phyloP scores from a whole-genome alignment of 2,797 vertebrate genomes.

The Notolepis coatsorum region DNA sequence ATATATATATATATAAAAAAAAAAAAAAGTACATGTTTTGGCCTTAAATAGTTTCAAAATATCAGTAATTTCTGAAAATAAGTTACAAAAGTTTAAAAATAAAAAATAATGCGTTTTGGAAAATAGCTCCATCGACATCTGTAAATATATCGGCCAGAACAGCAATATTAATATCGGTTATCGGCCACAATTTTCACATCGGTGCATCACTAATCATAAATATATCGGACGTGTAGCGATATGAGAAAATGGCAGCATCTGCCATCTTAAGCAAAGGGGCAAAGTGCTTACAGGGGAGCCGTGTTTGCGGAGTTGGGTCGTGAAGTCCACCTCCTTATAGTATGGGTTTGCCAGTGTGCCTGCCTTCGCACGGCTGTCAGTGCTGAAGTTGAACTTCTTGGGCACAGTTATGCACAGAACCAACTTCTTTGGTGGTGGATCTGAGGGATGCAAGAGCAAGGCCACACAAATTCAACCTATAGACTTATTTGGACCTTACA shows the following conservation, averaged over 20 bases:
- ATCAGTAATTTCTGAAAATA: too few species aligned
- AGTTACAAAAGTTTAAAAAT: too few species aligned
- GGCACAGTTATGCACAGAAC: conserved; percentile 83
- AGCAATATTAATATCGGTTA: background rate
- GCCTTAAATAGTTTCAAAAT: too few species aligned
- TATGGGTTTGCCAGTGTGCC: conserved; percentile 46
- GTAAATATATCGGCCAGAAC: background rate
- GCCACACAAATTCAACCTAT: background rate
- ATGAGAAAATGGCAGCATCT: too few species aligned
- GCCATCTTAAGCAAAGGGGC: too few species aligned
- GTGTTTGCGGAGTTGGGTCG: conserved; percentile 85
- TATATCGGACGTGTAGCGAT: too few species aligned
- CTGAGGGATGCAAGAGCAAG: conserved; percentile 43
- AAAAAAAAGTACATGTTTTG: too few species aligned
- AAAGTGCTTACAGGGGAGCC: conserved; percentile 85
- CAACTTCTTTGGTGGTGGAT: conserved; percentile 78
- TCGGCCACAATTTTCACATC: background rate
- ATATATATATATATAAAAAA: too few species aligned
- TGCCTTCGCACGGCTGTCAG: conserved; percentile 81
- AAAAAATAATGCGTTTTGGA: background rate
- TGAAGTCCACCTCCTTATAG: conserved; percentile 85
- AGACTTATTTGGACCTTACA: too few species aligned
- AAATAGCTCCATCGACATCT: background rate
- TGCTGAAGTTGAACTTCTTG: conserved; percentile 89
- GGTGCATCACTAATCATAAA: too few species aligned